These are phyloP conservation scores for Stictonetta naevosa DNA, from an alignment of 2,113 vertebrate genomes.

Conservation along the genomic window DNA sequence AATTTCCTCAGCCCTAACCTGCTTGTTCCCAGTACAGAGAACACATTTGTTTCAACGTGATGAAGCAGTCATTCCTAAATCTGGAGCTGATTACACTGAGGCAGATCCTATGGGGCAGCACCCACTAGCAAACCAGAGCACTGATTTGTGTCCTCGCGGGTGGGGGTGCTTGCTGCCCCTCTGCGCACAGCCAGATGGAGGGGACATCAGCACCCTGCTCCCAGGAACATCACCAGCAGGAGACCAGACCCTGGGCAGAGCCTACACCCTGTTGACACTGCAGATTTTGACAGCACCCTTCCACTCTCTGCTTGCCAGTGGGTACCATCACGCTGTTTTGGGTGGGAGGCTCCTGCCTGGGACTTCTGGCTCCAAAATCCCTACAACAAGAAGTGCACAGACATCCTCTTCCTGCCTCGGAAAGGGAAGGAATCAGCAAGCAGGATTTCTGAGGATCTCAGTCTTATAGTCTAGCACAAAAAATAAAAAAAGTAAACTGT, in stretches of 20 bases:
- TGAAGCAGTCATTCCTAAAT: not conserved
- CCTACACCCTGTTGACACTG: not conserved
- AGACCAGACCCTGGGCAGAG: not conserved
- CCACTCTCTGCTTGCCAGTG: not conserved
- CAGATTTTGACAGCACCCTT: not conserved
- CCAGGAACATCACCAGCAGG: not conserved
- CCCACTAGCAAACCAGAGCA: not conserved
- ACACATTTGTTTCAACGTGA: not conserved
- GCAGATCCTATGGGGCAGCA: not conserved
- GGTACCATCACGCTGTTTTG: not conserved
- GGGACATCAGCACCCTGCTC: not conserved
- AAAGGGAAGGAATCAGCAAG: not conserved
- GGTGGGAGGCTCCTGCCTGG: rapidly evolving
- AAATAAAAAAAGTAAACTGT: not conserved
- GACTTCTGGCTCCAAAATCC: not conserved
- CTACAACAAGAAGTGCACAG: not conserved
- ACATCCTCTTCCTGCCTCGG: not conserved
- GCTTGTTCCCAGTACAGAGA: not conserved
- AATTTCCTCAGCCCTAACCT: not conserved
- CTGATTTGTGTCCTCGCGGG: not conserved
- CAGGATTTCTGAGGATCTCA: not conserved
- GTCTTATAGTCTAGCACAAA: not conserved
- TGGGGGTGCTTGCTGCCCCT: not conserved
- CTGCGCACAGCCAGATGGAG: not conserved
- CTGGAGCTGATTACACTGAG: not conserved